Conservation (phyloP, 2,113 vertebrate species). For the Boulengeromyrus knoepffleri region DNA sequence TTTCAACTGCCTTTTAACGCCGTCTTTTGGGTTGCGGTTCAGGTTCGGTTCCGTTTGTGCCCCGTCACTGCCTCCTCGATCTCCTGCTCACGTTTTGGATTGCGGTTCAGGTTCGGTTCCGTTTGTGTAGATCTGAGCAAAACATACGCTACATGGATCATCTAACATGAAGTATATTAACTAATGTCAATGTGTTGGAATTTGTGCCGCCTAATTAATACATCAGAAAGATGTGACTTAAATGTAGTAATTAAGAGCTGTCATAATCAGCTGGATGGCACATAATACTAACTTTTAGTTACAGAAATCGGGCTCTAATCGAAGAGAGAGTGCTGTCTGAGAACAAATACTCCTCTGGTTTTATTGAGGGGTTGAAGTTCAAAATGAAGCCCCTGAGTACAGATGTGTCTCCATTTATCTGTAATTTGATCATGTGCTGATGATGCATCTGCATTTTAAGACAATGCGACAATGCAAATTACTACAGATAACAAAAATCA, state of each 20-base stretch:
- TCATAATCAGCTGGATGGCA: neutral
- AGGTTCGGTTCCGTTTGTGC: neutral
- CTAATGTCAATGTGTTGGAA: neutral
- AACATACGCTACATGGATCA: neutral
- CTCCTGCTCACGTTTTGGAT: too few relatives aligned
- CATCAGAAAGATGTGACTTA: neutral
- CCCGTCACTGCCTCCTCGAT: neutral
- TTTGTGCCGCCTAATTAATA: neutral
- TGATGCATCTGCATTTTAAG: neutral
- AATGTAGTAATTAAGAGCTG: neutral
- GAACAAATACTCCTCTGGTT: neutral
- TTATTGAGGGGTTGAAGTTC: neutral
- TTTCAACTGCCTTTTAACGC: neutral
- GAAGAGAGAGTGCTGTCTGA: neutral
- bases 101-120: neutral
- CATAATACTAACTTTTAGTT: neutral
- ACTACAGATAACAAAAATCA: neutral
- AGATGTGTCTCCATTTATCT: neutral
- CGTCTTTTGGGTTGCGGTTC: neutral
- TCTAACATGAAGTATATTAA: neutral
- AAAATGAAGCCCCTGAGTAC: neutral
- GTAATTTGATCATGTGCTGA: neutral
- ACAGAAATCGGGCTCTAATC: too few relatives aligned
- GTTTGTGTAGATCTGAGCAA: neutral
- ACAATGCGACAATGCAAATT: neutral